These are phyloP conservation scores for Sarcophaga bullata DNA, from an alignment of 1,140 invertebrate species.

Conservation along the genomic window DNA sequence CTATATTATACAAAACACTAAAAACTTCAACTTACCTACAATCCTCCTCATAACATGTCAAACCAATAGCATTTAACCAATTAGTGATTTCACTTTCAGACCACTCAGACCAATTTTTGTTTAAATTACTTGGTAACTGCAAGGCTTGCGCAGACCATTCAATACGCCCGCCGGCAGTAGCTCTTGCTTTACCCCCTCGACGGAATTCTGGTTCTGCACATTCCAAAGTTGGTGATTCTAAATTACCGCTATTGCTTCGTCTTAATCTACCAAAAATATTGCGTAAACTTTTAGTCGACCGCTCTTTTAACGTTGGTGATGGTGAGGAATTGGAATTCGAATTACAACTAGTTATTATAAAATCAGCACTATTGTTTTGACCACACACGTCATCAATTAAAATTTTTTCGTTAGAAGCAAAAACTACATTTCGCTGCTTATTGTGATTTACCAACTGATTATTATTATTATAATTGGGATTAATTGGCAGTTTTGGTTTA, in stretches of 20 bases:
- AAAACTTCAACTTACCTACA: conserved; percentile 65
- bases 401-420: conserved; percentile 76
- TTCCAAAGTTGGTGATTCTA: conserved; percentile 71
- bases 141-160: conserved; percentile 71
- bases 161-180: conserved; percentile 81
- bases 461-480: conserved; percentile 53
- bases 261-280: conserved; percentile 78
- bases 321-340: conserved; percentile 70
- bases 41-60: conserved; percentile 84
- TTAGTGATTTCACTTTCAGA: conserved; percentile 83
- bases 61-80: conserved; percentile 89
- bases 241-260: conserved; percentile 69
- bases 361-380: conserved; percentile 1
- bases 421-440: conserved; percentile 61
- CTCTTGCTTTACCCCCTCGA: conserved; percentile 77
- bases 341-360: conserved; percentile 38
- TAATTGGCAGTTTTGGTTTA: conserved; percentile 56
- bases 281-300: conserved; percentile 70
- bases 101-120: conserved; percentile 79
- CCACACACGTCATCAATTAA: conserved; percentile 69
- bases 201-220: conserved; percentile 74
- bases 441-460: conserved; percentile 59
- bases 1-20: too few relatives aligned
- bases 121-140: conserved; percentile 48
- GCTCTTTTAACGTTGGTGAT: conserved; percentile 64